phyloP scores from a whole-genome alignment of 2,888 invertebrate species.

The Rotaria sp. region DNA sequence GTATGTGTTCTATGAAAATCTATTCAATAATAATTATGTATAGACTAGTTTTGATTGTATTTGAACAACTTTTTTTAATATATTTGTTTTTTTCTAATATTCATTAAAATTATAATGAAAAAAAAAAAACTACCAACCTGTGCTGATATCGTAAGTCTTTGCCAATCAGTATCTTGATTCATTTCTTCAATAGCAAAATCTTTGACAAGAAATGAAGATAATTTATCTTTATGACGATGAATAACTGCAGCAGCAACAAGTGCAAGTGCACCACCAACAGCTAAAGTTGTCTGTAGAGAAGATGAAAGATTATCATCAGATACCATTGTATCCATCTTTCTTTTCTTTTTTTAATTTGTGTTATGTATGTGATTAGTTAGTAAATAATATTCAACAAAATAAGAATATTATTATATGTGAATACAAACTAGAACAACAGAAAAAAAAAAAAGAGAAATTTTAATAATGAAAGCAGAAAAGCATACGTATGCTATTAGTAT shows the following conservation, averaged over 20 bases:
- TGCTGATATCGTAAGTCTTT: neutral
- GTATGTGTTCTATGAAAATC: neutral
- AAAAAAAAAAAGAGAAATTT: neutral
- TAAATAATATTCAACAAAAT: neutral
- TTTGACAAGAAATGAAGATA: neutral
- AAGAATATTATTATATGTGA: neutral
- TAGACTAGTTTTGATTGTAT: neutral
- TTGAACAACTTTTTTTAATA: neutral
- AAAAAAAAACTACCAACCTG: neutral
- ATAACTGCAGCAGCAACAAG: neutral
- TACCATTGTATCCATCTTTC: neutral
- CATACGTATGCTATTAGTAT: neutral
- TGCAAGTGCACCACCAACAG: conserved; percentile 5
- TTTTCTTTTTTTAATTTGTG: neutral
- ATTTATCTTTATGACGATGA: neutral
- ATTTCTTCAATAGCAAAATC: neutral
- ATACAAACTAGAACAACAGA: neutral
- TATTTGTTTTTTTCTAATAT: neutral
- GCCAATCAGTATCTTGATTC: neutral
- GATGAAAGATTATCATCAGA: neutral
- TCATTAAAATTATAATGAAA: neutral
- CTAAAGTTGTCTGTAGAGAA: conserved; percentile 2
- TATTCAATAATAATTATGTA: too few relatives aligned
- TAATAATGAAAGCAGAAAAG: neutral
- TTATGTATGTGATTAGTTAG: neutral